These are phyloP conservation scores for Struthidea cinerea DNA, from an alignment of 2,113 vertebrate species.

Conservation along the genomic window DNA sequence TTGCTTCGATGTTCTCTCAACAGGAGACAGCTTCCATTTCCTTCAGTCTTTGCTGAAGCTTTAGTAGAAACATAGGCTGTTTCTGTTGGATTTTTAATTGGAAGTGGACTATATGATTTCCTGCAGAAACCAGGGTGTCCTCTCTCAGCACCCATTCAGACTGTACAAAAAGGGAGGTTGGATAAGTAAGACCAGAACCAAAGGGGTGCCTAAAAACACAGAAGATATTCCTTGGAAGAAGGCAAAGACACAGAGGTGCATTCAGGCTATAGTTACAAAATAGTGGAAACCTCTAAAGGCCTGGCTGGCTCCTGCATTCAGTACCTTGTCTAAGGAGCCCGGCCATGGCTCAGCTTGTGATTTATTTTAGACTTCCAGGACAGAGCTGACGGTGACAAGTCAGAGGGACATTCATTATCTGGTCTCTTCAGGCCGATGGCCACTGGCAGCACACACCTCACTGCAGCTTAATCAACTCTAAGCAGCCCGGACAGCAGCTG, in stretches of 20 bases:
- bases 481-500: conserved; percentile 9
- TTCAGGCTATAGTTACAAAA: background rate
- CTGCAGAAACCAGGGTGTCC: background rate
- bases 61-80: background rate
- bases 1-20: background rate
- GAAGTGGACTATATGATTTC: accelerated
- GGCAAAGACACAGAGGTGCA: background rate
- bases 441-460: background rate
- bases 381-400: background rate
- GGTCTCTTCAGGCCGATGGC: background rate
- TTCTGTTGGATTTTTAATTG: background rate
- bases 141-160: background rate
- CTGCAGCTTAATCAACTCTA: background rate
- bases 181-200: background rate
- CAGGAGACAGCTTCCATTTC: background rate
- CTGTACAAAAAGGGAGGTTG: background rate
- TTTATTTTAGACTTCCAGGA: background rate
- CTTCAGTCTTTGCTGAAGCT: background rate
- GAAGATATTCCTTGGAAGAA: background rate
- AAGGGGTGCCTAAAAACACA: background rate
- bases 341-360: background rate
- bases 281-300: accelerated
- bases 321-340: background rate
- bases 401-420: background rate
- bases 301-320: background rate